phyloP scores from a whole-genome alignment of 2,888 invertebrate genomes.

The Trichacis sp. region DNA sequence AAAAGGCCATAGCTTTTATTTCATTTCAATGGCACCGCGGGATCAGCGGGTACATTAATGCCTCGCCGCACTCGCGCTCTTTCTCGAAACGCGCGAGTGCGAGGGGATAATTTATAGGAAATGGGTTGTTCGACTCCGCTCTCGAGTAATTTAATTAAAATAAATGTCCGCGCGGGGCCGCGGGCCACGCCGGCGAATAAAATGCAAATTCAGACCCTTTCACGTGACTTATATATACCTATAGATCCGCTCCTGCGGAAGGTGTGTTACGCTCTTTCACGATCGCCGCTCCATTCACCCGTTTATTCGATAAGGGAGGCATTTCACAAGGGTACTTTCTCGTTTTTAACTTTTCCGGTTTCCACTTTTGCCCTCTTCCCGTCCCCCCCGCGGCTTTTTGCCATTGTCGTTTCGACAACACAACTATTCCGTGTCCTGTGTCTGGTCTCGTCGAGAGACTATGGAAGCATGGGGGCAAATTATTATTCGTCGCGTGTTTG shows the following conservation, averaged over 20 bases:
- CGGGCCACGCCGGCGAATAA: conserved; percentile 65
- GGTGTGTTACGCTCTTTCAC: conserved; percentile 43
- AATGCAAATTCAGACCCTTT: conserved; percentile 69
- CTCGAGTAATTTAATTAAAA: conserved; percentile 70
- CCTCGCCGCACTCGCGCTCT: conserved; percentile 50
- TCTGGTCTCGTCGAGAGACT: too few species aligned
- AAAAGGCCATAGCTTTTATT: conserved; percentile 63
- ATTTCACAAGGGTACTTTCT: conserved; percentile 48
- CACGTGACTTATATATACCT: conserved; percentile 49
- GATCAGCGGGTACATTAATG: conserved; percentile 68
- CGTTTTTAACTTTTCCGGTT: conserved; percentile 47
- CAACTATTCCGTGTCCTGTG: too few species aligned
- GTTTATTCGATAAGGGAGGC: conserved; percentile 62
- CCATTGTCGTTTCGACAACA: background rate
- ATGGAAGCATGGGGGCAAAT: too few species aligned
- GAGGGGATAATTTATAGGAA: conserved; percentile 70
- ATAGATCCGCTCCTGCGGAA: conserved; percentile 36
- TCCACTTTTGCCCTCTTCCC: conserved; percentile 42
- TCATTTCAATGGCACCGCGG: conserved; percentile 67
- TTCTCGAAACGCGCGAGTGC: conserved; percentile 46
- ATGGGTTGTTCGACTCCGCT: conserved; percentile 69
- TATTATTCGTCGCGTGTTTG: too few species aligned
- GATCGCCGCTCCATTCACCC: conserved; percentile 57
- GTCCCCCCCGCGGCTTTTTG: conserved; percentile 29
- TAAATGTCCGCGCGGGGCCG: conserved; percentile 65